These are phyloP conservation scores for Carassius auratus DNA, from an alignment of 2,113 vertebrate genomes.

Conservation along the genomic window DNA sequence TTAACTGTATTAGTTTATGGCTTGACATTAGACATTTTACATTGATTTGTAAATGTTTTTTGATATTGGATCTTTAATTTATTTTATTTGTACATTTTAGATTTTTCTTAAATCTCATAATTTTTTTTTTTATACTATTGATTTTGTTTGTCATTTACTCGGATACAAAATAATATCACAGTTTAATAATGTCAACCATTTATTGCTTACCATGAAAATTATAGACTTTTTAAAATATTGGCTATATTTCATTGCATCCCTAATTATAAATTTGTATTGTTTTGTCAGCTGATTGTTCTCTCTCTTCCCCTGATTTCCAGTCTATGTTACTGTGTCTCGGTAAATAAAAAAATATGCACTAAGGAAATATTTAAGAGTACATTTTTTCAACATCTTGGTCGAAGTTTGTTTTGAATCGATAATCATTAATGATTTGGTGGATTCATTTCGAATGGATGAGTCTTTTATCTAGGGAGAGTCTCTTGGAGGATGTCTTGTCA, in stretches of 20 bases:
- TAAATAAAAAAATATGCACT: background rate
- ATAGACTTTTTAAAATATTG: background rate
- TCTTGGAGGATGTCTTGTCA: constrained; percentile 49
- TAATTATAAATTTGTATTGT: background rate
- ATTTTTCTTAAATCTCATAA: background rate
- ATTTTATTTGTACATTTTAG: background rate
- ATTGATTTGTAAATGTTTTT: background rate
- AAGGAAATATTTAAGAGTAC: background rate
- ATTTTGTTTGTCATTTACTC: background rate
- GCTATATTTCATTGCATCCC: too few species aligned
- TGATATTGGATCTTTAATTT: background rate
- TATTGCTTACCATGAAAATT: background rate
- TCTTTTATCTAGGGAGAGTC: constrained; percentile 60
- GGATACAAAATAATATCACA: background rate
- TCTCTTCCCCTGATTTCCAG: background rate
- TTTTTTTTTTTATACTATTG: background rate
- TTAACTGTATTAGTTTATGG: background rate
- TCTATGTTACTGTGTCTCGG: background rate
- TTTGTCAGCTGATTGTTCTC: background rate
- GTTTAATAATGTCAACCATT: background rate
- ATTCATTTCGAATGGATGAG: constrained; percentile 21
- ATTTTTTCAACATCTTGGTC: background rate
- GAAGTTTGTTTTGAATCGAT: background rate
- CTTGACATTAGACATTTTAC: background rate
- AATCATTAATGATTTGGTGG: background rate